Conservation (phyloP, 2,113 vertebrate genomes). For the human region DNA sequence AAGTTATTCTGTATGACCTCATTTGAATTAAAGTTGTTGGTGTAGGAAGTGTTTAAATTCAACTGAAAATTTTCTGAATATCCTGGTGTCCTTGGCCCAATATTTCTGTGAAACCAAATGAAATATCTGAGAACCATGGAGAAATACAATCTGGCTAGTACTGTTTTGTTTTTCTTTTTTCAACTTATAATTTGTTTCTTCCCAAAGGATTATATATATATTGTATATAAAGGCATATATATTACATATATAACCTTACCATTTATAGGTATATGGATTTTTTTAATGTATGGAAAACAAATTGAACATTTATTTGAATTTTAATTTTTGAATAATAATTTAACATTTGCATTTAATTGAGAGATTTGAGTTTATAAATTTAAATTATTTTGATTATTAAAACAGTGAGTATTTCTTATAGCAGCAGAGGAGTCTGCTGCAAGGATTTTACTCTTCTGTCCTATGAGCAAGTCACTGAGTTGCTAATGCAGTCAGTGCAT, state of each 20-base stretch:
- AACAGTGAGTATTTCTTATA: not conserved
- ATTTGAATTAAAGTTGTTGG: conserved; percentile 66
- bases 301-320: conserved; percentile 33
- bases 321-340: conserved; percentile 5
- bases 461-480: no score
- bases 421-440: no score
- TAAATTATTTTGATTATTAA: conserved; percentile 1
- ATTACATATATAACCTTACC: not conserved
- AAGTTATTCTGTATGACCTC: conserved; percentile 67
- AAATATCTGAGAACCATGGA: not conserved
- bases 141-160: not conserved
- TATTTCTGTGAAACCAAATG: conserved; percentile 49
- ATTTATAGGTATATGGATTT: not conserved
- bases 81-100: conserved; percentile 61
- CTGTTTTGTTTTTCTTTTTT: not conserved
- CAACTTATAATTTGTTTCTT: not conserved
- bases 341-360: conserved; percentile 18
- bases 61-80: conserved; percentile 31
- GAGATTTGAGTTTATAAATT: not conserved
- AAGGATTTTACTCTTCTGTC: no score
- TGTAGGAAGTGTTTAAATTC: conserved; percentile 49
- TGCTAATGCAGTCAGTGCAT: not conserved
- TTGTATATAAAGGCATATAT: not conserved
- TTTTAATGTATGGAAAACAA: conserved; percentile 3
- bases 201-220: not conserved